Evolutionary conservation across 2,113 vertebrate species (phyloP).

Genomic region (Silurus glanis): DNA sequence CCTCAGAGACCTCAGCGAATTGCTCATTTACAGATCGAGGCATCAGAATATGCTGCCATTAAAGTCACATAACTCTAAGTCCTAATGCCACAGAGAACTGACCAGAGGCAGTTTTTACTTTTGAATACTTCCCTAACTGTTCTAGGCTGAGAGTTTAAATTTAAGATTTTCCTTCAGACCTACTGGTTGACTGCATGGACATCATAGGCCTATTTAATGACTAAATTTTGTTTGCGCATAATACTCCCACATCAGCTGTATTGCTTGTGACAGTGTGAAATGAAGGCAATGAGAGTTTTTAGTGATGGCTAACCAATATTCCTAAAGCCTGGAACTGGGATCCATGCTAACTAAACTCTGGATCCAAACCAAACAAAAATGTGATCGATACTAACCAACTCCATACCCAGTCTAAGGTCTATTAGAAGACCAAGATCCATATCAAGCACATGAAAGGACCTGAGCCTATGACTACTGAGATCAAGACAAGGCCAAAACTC

Average conservation of each 20-base stretch:
- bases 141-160: neutral
- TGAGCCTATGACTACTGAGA: neutral
- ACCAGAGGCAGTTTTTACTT: neutral
- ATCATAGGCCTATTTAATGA: neutral
- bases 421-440: neutral
- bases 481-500: neutral
- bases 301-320: neutral
- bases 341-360: too few species aligned
- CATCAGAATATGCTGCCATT: constrained; percentile 70
- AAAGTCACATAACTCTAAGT: constrained; percentile 46
- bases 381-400: too few species aligned
- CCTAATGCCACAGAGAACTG: neutral
- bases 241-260: neutral
- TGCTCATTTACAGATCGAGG: constrained; percentile 34
- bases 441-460: neutral
- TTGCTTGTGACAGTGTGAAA: neutral
- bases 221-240: neutral
- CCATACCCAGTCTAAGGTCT: too few species aligned
- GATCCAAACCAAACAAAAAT: too few species aligned
- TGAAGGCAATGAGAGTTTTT: neutral
- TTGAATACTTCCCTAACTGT: neutral
- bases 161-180: neutral
- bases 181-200: neutral
- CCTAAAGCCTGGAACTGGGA: too few species aligned
- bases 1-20: neutral